phyloP scores from a whole-genome alignment of 2,888 invertebrate genomes.

The Apodemia mormo region DNA sequence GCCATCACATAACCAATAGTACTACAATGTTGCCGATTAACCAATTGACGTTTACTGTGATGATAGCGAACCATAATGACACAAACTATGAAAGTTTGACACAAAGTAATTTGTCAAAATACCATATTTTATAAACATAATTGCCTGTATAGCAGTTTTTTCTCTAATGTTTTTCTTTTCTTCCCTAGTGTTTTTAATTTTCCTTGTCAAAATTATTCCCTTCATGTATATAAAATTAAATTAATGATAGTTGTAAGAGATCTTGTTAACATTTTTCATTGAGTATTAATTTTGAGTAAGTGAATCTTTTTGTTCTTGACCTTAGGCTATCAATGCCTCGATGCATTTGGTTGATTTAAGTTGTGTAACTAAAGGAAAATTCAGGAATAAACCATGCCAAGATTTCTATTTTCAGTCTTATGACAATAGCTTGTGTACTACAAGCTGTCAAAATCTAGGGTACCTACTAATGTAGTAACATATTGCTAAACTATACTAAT shows the following conservation, averaged over 20 bases:
- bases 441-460: constrained; percentile 43
- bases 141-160: constrained; percentile 61
- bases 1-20: neutral
- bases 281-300: constrained; percentile 45
- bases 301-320: constrained; percentile 67
- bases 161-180: constrained; percentile 65
- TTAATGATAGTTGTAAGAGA: constrained; percentile 26
- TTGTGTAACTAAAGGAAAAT: constrained; percentile 79
- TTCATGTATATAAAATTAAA: constrained; percentile 20
- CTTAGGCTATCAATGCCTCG: constrained; percentile 64
- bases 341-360: constrained; percentile 54
- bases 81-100: constrained; percentile 36
- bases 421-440: constrained; percentile 28
- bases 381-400: constrained; percentile 64
- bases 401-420: constrained; percentile 42
- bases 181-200: constrained; percentile 55
- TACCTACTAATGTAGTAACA: constrained; percentile 17
- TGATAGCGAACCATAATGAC: constrained; percentile 37
- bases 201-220: constrained; percentile 42
- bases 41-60: neutral
- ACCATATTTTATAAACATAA: constrained; percentile 62
- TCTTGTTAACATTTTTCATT: constrained; percentile 28
- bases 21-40: neutral
- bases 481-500: constrained; percentile 40
- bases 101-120: constrained; percentile 76